Percentiles rank a stretch among this genome's conserved stretches.
These are phyloP conservation scores for Parasteatoda tepidariorum DNA, from an alignment of 1,140 invertebrate genomes.

Conservation along the genomic window DNA sequence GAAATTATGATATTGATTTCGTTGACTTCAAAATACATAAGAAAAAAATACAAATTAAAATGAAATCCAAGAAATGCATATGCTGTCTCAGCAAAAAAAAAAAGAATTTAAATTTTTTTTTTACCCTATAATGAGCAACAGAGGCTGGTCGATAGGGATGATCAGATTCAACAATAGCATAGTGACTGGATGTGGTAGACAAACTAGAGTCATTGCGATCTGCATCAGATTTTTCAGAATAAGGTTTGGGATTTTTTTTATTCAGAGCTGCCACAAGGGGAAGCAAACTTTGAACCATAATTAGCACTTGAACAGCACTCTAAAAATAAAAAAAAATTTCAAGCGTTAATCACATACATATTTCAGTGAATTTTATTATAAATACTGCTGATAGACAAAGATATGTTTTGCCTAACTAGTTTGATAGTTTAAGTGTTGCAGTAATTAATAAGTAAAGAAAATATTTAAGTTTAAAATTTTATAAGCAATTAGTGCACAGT, in stretches of 20 bases:
- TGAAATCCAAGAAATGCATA: too few species aligned
- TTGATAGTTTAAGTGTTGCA: too few species aligned
- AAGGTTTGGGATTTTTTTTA: slow-evolving; percentile 65
- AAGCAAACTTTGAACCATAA: slow-evolving; percentile 88
- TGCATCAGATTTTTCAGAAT: slow-evolving; percentile 14
- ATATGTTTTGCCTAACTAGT: too few species aligned
- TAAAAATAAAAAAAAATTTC: slow-evolving; percentile 62
- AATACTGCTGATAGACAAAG: too few species aligned
- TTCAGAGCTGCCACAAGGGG: slow-evolving; percentile 90
- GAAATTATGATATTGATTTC: too few species aligned
- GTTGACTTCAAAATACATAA: too few species aligned
- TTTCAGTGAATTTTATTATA: too few species aligned
- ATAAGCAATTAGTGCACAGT: too few species aligned
- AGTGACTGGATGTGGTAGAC: slow-evolving; percentile 80
- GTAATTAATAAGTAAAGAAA: too few species aligned
- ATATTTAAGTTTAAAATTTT: too few species aligned
- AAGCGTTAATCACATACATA: too few species aligned
- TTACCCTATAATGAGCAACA: slow-evolving; percentile 84
- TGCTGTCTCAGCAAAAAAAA: neutral
- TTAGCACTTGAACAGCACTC: slow-evolving; percentile 92
- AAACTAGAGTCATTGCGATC: slow-evolving; percentile 54
- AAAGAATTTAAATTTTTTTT: neutral
- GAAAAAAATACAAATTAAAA: too few species aligned
- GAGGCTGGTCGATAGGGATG: slow-evolving; percentile 95
- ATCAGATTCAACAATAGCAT: slow-evolving; percentile 93